Base-by-base conservation (phyloP, 2,888 invertebrate genomes). In the Agrochola lychnidis region DNA sequence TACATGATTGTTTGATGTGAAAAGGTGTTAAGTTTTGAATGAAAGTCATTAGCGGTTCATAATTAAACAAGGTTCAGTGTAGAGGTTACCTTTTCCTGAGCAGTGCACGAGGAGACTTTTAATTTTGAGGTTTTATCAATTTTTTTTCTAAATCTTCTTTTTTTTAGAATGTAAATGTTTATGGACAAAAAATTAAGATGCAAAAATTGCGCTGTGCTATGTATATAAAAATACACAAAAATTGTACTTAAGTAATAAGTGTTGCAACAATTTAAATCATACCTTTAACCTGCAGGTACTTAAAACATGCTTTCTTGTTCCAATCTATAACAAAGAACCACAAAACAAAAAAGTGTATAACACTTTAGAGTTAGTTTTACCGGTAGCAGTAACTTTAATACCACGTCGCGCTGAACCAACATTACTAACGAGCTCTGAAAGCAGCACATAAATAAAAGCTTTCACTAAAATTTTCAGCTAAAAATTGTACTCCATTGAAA, bases 341-440 rank as follows among this genome's bases (percentile, higher is more conserved):
- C 14, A 70, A 71, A 73, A 70, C 9, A 53, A 79, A 70, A 22
- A 71, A 83, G 25, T 12, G 16, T 48, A 14, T n/a, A 16, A 2
- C 42, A 69, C 42, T 53, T 42, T 56, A 72, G 59, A 63, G 53
- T 72, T 51, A 70, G 19, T 62, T 36, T 53, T 25, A 53, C 70
- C 66, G 70, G 61, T 45, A 19, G 56, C 69, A 51, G 72, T 85
- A 63, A 82, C 76, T 73, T 63, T 48, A 56, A 51, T 14, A 40
- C 57, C 45, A 42, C 73, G 85, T 74, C 82, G 70, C 66, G 40
- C 62, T 48, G 45, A 51, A 5, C 69, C 25, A 67, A 73, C 71
- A 48, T 62, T 62, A 75, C 84, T 84, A 85, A 84, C 84, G 80
- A 84, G 84, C 76, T 74, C 74, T 79, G 73, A 85, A 85, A 79